phyloP scores from a whole-genome alignment of 2,113 vertebrate genomes.

The Scomber japonicus region DNA sequence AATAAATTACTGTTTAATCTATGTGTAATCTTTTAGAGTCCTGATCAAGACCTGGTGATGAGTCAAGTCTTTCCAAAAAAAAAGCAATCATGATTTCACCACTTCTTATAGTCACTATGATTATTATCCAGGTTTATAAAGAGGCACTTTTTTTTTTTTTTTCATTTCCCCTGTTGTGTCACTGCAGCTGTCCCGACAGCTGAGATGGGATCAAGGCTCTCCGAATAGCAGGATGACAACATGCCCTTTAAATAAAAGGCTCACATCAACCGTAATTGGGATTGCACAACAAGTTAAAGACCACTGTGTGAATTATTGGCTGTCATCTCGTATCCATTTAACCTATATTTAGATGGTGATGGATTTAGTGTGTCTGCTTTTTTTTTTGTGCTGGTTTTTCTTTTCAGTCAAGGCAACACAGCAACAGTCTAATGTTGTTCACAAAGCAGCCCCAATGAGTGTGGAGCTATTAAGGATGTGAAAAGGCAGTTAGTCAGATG shows the following conservation, averaged over 20 bases:
- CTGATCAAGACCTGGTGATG: neutral
- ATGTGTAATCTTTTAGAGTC: neutral
- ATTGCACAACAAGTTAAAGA: constrained; percentile 64
- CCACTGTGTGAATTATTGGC: constrained; percentile 44
- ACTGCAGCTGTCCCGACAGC: constrained; percentile 54
- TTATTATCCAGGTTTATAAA: constrained; percentile 7
- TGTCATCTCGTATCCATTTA: constrained; percentile 24
- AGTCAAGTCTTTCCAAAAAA: neutral
- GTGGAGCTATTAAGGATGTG: neutral
- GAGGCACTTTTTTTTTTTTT: neutral
- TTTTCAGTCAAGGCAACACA: neutral
- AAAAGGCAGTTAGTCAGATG: neutral
- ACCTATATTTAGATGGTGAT: constrained; percentile 47
- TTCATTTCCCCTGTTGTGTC: constrained; percentile 22
- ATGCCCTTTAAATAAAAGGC: constrained; percentile 53
- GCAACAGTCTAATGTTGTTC: neutral
- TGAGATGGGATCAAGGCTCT: constrained; percentile 54
- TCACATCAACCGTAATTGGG: constrained; percentile 37
- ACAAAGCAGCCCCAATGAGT: neutral
- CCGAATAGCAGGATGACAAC: constrained; percentile 44
- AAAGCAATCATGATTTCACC: neutral
- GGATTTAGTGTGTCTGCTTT: constrained; percentile 11
- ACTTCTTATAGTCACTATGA: neutral
- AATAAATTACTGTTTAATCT: too few species aligned
- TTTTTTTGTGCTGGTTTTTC: neutral